These are phyloP conservation scores for Drosophila mauritiana DNA, from an alignment of 1,140 invertebrate genomes.

Conservation along the genomic window DNA sequence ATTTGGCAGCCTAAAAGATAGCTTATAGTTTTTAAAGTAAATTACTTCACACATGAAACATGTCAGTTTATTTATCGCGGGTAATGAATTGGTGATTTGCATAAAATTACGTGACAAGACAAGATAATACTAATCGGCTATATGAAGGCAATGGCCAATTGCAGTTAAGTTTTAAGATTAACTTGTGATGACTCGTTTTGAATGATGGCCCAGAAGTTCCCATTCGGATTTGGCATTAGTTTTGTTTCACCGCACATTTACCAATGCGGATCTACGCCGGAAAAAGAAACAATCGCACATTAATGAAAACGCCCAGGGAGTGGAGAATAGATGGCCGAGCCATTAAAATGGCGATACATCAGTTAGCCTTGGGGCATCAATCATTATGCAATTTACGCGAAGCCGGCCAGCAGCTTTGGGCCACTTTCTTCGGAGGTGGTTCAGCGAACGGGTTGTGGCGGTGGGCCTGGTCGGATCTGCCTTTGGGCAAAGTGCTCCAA, in stretches of 20 bases:
- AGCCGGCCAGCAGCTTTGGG: background rate
- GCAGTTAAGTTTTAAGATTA: background rate
- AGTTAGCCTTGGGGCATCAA: conserved; percentile 30
- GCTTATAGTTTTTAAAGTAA: no score
- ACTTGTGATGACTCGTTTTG: background rate
- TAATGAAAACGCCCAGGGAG: conserved; percentile 2
- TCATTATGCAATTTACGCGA: conserved; percentile 46
- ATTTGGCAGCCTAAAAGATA: background rate
- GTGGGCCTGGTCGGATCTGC: conserved; percentile 12
- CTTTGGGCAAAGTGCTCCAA: conserved; percentile 34
- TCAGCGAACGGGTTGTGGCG: conserved; percentile 28
- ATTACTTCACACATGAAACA: no score
- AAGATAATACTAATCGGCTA: background rate
- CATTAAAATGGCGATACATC: conserved; percentile 38
- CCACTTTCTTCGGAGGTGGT: conserved; percentile 46
- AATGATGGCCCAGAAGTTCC: conserved; percentile 3
- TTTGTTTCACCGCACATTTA: background rate
- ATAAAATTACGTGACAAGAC: background rate
- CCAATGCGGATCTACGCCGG: background rate
- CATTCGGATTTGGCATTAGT: background rate
- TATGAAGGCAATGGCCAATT: background rate
- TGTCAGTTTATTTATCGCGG: background rate
- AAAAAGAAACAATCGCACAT: conserved; percentile 25
- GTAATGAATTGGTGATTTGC: background rate
- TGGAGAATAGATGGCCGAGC: conserved; percentile 12